Percentiles rank a stretch among this genome's conserved stretches.
Evolutionary conservation across 1,140 invertebrate genomes (phyloP).

Genomic region (Drosophila elegans): DNA sequence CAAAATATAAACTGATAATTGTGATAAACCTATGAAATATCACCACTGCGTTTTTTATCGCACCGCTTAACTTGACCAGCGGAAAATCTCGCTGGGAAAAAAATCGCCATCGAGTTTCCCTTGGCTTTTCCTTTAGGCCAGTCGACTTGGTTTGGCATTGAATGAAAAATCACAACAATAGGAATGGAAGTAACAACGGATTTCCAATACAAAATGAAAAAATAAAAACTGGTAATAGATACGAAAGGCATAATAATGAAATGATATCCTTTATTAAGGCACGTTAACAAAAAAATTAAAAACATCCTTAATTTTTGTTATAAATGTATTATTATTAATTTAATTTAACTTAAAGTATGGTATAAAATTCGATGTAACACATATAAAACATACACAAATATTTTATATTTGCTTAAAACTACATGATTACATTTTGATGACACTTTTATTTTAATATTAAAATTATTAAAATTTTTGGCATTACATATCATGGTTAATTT

Average conservation of each 20-base stretch:
- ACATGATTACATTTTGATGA: too few species aligned
- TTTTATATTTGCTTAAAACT: too few species aligned
- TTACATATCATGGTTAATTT: too few species aligned
- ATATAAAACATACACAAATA: too few species aligned
- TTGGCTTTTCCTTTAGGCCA: constrained; percentile 12
- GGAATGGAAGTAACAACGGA: not conserved
- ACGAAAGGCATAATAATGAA: not conserved
- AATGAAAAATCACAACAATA: constrained; percentile 32
- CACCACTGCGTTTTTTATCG: not conserved
- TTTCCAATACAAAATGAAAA: not conserved
- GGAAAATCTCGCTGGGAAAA: constrained; percentile 8
- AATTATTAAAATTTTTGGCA: too few species aligned
- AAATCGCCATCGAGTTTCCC: constrained; percentile 8
- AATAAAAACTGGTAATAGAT: not conserved
- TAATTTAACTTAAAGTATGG: too few species aligned
- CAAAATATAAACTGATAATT: too few species aligned
- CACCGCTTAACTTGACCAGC: not conserved
- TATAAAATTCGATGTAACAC: too few species aligned
- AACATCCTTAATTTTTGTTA: too few species aligned
- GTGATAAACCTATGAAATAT: not conserved
- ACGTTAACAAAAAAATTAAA: too few species aligned
- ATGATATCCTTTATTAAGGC: not conserved
- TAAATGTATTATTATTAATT: too few species aligned
- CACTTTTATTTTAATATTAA: too few species aligned
- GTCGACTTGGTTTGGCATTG: constrained; percentile 48